Conservation (phyloP, 2,113 vertebrate genomes). For the Rattus rattus region DNA sequence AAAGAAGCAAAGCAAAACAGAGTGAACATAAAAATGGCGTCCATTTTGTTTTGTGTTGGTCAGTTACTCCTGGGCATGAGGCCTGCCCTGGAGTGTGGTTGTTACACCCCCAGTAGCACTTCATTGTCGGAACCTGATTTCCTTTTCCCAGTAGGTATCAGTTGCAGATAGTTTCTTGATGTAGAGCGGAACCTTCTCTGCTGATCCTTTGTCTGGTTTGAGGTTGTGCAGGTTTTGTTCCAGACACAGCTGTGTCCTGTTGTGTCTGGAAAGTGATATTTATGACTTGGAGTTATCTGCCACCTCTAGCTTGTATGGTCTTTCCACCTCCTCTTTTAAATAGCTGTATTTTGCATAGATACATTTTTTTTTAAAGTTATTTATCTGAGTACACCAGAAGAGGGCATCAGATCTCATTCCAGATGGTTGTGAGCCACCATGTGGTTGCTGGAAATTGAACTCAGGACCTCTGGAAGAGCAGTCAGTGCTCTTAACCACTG, state of each 20-base stretch:
- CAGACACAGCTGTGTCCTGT: background rate
- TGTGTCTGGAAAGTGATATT: background rate
- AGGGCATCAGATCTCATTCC: too few relatives aligned
- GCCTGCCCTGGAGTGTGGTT: background rate
- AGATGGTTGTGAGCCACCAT: too few relatives aligned
- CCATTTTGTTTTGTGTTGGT: background rate
- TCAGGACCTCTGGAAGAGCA: too few relatives aligned
- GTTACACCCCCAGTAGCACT: background rate
- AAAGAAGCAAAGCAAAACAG: background rate
- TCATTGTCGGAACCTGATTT: background rate
- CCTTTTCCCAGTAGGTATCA: background rate
- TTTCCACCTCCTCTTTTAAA: background rate
- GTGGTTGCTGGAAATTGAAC: too few relatives aligned
- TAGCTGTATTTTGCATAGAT: background rate
- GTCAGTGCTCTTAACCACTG: too few relatives aligned
- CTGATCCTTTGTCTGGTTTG: background rate
- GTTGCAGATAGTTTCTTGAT: background rate
- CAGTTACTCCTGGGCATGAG: background rate
- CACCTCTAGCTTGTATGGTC: background rate
- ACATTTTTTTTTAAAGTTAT: too few relatives aligned
- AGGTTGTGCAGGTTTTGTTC: background rate
- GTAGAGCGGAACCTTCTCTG: background rate
- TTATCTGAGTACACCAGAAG: too few relatives aligned
- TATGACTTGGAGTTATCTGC: background rate
- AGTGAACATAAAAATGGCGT: background rate